Percentiles rank a stretch among this genome's conserved stretches.
phyloP scores from a whole-genome alignment of 2,113 vertebrate species.

The Pachycephala philippinensis region DNA sequence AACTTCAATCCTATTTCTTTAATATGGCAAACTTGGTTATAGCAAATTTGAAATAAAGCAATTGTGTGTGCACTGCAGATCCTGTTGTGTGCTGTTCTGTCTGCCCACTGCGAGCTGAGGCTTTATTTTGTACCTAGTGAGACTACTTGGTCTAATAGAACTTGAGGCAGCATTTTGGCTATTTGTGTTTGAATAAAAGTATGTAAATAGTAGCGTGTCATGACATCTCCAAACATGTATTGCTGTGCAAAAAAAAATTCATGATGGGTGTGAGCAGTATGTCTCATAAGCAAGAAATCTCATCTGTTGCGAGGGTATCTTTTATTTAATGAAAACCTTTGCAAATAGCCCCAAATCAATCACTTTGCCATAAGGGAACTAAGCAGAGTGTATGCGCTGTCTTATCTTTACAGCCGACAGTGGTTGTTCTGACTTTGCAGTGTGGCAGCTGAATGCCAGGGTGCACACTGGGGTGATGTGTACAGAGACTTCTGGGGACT shows the following conservation, averaged over 20 bases:
- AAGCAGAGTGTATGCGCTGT: neutral
- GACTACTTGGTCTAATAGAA: neutral
- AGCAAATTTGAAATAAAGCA: neutral
- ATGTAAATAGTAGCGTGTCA: neutral
- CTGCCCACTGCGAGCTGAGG: neutral
- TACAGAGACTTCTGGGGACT: neutral
- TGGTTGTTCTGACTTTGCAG: neutral
- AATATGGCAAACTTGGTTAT: neutral
- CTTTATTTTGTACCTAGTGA: neutral
- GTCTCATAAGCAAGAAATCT: neutral
- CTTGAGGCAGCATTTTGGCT: neutral
- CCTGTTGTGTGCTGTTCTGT: neutral
- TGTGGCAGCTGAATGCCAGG: neutral
- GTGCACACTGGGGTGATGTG: neutral
- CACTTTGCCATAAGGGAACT: neutral
- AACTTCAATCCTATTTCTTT: neutral
- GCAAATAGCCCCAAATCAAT: neutral
- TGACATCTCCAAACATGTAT: neutral
- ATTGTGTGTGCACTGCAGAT: neutral
- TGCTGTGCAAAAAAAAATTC: neutral
- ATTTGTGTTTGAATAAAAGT: neutral
- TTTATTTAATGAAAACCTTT: neutral
- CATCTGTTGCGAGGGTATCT: neutral
- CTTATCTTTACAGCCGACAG: fast-evolving
- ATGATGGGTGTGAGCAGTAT: neutral